A percentile compares a stretch with the other conserved stretches of the same genome.
Conservation (phyloP, 1,140 invertebrate genomes). For the Heliconius nattereri region DNA sequence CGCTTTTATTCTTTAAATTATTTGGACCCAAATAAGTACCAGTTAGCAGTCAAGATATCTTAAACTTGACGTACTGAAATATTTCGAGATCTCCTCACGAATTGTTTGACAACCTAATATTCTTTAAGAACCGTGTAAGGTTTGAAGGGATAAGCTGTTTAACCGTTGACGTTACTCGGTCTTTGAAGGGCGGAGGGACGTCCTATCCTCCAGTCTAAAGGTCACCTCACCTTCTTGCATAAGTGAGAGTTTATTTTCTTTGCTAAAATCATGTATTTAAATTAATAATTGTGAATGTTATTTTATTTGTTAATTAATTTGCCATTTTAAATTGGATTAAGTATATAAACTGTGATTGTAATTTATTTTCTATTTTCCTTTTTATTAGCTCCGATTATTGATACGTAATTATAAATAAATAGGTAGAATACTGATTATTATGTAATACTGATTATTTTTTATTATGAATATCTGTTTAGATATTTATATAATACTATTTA, state of each 20-base stretch:
- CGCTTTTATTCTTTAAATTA: conserved; percentile 8
- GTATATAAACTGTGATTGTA: too few species aligned
- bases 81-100: background rate
- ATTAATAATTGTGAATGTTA: background rate
- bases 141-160: conserved; percentile 29
- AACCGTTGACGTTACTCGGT: conserved; percentile 24
- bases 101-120: conserved; percentile 7
- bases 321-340: background rate
- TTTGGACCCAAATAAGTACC: conserved; percentile 8
- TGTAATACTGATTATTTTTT: too few species aligned
- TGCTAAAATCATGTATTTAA: background rate
- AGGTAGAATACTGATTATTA: too few species aligned
- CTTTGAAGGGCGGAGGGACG: conserved; percentile 39
- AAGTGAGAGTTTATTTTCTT: conserved; percentile 28
- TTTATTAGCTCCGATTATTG: background rate
- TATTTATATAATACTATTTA: too few species aligned
- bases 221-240: conserved; percentile 28
- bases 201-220: conserved; percentile 36
- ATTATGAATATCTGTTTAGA: too few species aligned
- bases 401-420: background rate
- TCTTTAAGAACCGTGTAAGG: background rate
- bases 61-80: background rate
- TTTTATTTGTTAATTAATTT: background rate
- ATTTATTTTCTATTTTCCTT: background rate
- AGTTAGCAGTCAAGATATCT: background rate